Conservation (phyloP, 2,797 vertebrate genomes). For the Acanthurus lineatus region DNA sequence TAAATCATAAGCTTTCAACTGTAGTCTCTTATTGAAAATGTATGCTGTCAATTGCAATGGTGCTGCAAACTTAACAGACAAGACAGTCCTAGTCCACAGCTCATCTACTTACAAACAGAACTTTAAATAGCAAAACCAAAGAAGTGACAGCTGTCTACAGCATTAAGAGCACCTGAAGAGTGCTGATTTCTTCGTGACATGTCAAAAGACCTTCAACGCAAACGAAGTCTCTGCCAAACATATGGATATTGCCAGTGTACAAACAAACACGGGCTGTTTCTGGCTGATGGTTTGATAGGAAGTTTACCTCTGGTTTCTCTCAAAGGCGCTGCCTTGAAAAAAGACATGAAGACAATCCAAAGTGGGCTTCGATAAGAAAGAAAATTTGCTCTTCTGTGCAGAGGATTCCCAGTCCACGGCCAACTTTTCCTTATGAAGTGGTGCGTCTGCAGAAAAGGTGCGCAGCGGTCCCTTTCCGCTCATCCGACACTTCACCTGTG, state of each 20-base stretch:
- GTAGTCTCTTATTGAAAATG: not conserved
- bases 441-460: constrained; percentile 63
- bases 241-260: no score
- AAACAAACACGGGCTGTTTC: not conserved
- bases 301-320: constrained; percentile 75
- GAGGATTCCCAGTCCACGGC: constrained; percentile 46
- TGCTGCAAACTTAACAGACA: constrained; percentile 25
- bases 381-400: constrained; percentile 42
- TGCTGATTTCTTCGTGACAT: constrained; percentile 10
- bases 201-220: not conserved
- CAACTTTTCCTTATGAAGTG: constrained; percentile 71
- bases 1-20: constrained; percentile 5
- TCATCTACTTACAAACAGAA: constrained; percentile 9
- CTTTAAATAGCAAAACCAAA: not conserved
- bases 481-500: constrained; percentile 80
- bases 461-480: constrained; percentile 53
- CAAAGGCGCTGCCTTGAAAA: constrained; percentile 59
- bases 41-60: not conserved
- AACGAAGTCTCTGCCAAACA: not conserved
- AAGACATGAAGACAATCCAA: constrained; percentile 74
- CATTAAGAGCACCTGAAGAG: not conserved
- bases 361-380: constrained; percentile 10
- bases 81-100: not conserved
- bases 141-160: constrained; percentile 16
- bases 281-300: not conserved